Evolutionary conservation across 2,888 invertebrate genomes (phyloP).

Genomic region (Teleiodes luculella): DNA sequence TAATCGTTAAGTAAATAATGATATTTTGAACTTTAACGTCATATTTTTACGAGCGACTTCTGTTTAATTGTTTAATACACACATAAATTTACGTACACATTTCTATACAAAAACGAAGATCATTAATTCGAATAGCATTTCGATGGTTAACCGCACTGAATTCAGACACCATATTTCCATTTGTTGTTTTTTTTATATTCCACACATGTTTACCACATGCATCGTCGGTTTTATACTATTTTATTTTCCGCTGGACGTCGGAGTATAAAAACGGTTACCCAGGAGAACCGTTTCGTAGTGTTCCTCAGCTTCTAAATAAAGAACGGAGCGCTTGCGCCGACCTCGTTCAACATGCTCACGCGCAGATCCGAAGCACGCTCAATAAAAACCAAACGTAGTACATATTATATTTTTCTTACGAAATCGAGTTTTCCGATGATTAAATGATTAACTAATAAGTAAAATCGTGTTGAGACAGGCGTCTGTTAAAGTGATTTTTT

Average conservation of each 20-base stretch:
- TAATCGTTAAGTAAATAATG: too few species aligned
- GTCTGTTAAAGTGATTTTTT: slow-evolving; percentile 9
- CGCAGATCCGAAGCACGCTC: slow-evolving; percentile 57
- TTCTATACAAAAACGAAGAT: too few species aligned
- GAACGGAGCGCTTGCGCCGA: slow-evolving; percentile 55
- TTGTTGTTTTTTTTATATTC: background rate
- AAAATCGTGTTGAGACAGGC: slow-evolving; percentile 24
- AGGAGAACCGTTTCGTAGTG: slow-evolving; percentile 58
- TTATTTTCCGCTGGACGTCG: slow-evolving; percentile 27
- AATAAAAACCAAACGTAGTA: slow-evolving; percentile 70
- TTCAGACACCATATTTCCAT: background rate
- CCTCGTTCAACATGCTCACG: slow-evolving; percentile 64
- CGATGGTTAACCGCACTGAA: too few species aligned
- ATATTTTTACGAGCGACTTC: too few species aligned
- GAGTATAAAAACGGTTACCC: slow-evolving; percentile 59
- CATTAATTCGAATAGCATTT: too few species aligned
- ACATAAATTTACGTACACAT: too few species aligned
- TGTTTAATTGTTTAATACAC: too few species aligned
- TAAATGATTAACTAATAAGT: slow-evolving; percentile 27
- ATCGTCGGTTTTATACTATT: slow-evolving; percentile 31
- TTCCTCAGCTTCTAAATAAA: slow-evolving; percentile 68
- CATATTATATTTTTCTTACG: slow-evolving; percentile 71
- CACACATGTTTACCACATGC: slow-evolving; percentile 43
- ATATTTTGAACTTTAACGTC: too few species aligned
- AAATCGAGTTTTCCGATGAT: slow-evolving; percentile 52